Conservation (phyloP, 2,113 vertebrate genomes). For the Cettia cetti region DNA sequence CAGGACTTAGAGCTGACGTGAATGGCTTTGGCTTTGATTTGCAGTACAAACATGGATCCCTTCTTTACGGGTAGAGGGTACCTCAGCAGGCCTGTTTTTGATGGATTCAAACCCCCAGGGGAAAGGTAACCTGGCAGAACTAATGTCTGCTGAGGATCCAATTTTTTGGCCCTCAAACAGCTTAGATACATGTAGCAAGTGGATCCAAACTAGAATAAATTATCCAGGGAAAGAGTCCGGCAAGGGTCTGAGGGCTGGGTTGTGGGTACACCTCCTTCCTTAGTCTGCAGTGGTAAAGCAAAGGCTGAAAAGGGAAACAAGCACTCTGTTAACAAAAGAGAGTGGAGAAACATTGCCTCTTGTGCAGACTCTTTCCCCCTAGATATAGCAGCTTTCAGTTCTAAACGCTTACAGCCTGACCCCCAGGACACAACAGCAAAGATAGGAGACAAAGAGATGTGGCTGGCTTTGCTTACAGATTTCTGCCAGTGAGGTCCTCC, state of each 20-base stretch:
- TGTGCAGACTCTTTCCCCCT: neutral
- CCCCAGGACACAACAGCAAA: neutral
- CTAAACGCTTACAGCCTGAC: neutral
- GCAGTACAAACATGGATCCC: neutral
- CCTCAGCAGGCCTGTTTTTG: neutral
- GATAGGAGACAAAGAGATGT: neutral
- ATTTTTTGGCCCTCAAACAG: neutral
- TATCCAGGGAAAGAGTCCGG: neutral
- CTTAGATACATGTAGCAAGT: neutral
- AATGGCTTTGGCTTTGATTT: neutral
- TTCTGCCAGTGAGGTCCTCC: neutral
- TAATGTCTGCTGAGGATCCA: neutral
- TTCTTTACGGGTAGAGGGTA: neutral
- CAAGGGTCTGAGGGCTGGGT: neutral
- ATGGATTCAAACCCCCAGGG: neutral
- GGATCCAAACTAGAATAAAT: neutral
- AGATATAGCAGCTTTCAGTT: neutral
- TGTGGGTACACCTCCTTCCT: neutral
- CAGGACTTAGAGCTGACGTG: neutral
- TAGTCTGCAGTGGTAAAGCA: neutral
- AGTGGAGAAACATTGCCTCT: neutral
- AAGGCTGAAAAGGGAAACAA: neutral
- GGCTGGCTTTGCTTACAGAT: neutral
- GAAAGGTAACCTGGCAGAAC: neutral
- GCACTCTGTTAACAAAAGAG: neutral